Evolutionary conservation across 2,797 vertebrate genomes (phyloP), one percentile per base, ranked within the genome.

Genomic region (Macroramphosus scolopax): DNA sequence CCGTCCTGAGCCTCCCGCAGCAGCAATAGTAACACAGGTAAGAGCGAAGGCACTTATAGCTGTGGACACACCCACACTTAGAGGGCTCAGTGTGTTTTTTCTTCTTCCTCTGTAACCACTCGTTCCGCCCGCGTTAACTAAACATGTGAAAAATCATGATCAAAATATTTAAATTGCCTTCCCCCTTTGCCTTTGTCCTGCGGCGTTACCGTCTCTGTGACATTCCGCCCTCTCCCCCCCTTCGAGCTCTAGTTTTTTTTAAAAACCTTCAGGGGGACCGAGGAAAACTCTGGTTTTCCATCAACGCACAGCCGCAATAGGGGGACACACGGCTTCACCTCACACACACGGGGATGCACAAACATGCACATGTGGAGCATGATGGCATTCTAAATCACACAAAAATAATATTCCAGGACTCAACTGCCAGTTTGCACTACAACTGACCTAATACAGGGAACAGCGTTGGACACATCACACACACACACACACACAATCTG

Each of bases 231-330:
- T 54, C 59, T 57, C 62, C n/a, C 36, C 47, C 65, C 66, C 49
- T 34, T n/a, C n/a, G n/a, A n/a, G n/a, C n/a, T n/a, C n/a, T n/a
- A n/a, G n/a, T n/a, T n/a, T n/a, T n/a, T n/a, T 47, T 59, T 82
- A 75, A 66, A 75, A 81, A 77, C 63, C 76, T 68, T 81, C 51
- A 47, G 62, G 61, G 78, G 77, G 68, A 43, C 57, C 8, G 52
- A 85, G 83, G 85, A 87, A 82, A 86, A 87, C 59, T 77, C 73
- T 69, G 61, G 54, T 87, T 86, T 89, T 85, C 86, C 83, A 87
- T 79, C 79, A 75, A 43, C 37, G 64, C 67, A 67, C 55, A 8
- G 7, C 60, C 64, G 75, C 74, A 68, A 71, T 55, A 60, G 52
- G 17, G 44, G 59, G 66, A 61, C 65, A 68, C 71, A 68, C 72